Base-by-base conservation (phyloP, 2,888 invertebrate species). In the Coecobrya sp. region DNA sequence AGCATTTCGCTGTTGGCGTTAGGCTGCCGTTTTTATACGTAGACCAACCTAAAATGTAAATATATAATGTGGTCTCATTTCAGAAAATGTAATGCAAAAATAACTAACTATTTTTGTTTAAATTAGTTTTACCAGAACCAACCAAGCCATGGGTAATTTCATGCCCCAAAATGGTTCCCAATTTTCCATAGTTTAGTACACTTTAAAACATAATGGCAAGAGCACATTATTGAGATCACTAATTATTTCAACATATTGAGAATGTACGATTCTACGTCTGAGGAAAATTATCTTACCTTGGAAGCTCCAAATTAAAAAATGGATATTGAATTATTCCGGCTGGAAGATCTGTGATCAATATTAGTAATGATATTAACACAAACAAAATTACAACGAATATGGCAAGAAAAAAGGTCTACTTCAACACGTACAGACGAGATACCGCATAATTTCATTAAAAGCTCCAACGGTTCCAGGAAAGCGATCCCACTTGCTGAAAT, bases 1-100 rank as follows among this genome's bases (percentile, higher is more conserved):
- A 49, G 10, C 79, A 49, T 45, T 52, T 0, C 0, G 22, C 49
- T 3, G 11, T 10, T 19, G 79, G 79, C 1, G 25, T 79, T 11
- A 49, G 2, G 8, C 16, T 49, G 2, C 25, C 49, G 27, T 45
- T 13, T 11, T 10, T 13, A 1, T 13, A 52, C 8, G 7, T 2
- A 10, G 55, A 7, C 55, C 82, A 82, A 8, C 82, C 52, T 52
- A 27, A 81, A 52, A 52, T 49, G 7, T n/a, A n/a, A n/a, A n/a
- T n/a, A n/a, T n/a, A 13, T 11, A 10, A 7, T 10, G 42, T 1
- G 36, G 7, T 36, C 36, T n/a, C 36, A 36, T 36, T n/a, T n/a
- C n/a, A n/a, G n/a, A n/a, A 36, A 36, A 36, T 7, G 7, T 7
- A 36, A 36, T 36, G 3, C 36, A 25, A 81, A 5, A 16, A 49